These are phyloP conservation scores for Elymnias hypermnestra DNA, from an alignment of 1,140 invertebrate genomes.

Conservation along the genomic window DNA sequence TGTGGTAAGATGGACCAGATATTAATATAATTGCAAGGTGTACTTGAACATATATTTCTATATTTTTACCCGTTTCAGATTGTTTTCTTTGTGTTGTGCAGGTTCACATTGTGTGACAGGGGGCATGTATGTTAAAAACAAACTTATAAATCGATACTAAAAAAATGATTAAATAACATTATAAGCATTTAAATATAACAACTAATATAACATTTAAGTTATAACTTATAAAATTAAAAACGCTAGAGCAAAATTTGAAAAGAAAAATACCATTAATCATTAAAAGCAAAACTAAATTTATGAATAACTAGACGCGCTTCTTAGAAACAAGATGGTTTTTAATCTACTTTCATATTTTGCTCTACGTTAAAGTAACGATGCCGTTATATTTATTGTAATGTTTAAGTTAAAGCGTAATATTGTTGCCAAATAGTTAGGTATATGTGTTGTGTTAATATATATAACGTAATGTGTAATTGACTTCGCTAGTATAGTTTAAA, in stretches of 20 bases:
- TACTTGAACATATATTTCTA: conserved; percentile 8
- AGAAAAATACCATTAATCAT: too few species aligned
- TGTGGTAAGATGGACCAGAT: conserved; percentile 41
- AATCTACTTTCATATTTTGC: conserved; percentile 7
- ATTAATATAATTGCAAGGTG: conserved; percentile 13
- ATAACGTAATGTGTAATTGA: neutral
- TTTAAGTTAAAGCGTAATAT: conserved; percentile 5
- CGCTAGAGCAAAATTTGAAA: conserved; percentile 25
- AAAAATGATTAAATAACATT: conserved; percentile 10
- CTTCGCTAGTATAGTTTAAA: neutral
- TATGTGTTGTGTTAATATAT: conserved; percentile 1
- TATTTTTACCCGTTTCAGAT: conserved; percentile 16
- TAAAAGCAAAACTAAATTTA: neutral
- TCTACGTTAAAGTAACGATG: conserved; percentile 8
- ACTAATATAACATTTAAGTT: conserved; percentile 9
- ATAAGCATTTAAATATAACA: conserved; percentile 22
- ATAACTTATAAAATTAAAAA: conserved; percentile 11
- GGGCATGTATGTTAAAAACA: conserved; percentile 50
- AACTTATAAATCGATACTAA: conserved; percentile 11
- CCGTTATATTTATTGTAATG: conserved; percentile 7
- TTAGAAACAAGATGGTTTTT: too few species aligned
- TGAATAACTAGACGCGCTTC: neutral
- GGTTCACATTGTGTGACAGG: conserved; percentile 69
- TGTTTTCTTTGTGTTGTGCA: conserved; percentile 25
- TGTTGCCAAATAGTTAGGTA: conserved; percentile 6